Base-by-base conservation (phyloP, 1,140 invertebrate genomes). In the Caenorhabditis remanei region DNA sequence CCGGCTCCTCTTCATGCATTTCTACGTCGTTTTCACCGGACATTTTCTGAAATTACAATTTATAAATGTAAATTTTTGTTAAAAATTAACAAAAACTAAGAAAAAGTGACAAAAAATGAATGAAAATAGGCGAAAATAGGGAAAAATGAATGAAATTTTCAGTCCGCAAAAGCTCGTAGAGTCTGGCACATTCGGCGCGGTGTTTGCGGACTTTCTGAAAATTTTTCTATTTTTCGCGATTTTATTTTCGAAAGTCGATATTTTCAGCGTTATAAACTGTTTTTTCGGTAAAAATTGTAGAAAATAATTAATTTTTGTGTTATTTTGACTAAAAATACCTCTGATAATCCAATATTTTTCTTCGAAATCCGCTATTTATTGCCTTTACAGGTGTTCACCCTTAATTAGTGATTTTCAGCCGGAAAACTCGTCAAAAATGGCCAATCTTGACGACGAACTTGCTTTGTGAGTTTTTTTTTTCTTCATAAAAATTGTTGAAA, bases 401-500 rank as follows among this genome's bases (percentile, higher is more conserved):
- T 53, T 53, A 16, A 53, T 53, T 58, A 32, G 32, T 32, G 32
- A 32, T 32, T 32, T 32, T 32, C 32, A 32, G 32, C 32, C 32
- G 32, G 32, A 32, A 32, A 32, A 2, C 32, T 32, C n/a, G 43
- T 40, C 4, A 24, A 87, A 61, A 24, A 90, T 90, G 90, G 53
- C 85, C 16, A 87, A 65, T 50, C 46, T 90, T 14, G 90, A 90
- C 19, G 90, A 90, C 55, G 89, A 90, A 85, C 55, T 90, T 14
- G 90, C 90, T 43, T 50, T 90, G 90, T 90, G 85, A 90, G 90
- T 90, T 43, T n/a, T 79, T 71, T 85, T 24, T 19, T 11, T 41
- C 24, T 87, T 21, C 56, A 21, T n/a, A 53, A 40, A 71, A 19
- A 4, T 61, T 53, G 53, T 85, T 21, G 16, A 21, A 14, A 85